A percentile compares a stretch with the other conserved stretches of the same genome.
phyloP scores from a whole-genome alignment of 1,140 invertebrate genomes.

The Nebria ingens region DNA sequence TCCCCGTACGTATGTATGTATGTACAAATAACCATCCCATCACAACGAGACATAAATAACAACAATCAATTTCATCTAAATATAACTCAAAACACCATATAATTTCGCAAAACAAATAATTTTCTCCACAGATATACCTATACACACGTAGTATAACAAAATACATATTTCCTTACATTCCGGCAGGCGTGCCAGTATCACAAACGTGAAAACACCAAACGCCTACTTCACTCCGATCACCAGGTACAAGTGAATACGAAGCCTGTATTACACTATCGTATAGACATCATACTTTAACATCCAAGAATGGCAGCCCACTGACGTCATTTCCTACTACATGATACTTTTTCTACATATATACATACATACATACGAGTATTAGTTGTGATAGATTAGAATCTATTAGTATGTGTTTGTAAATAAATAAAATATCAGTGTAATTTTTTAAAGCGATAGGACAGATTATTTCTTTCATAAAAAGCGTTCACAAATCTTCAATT shows the following conservation, averaged over 20 bases:
- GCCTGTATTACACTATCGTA: no score
- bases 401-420: no score
- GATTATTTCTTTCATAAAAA: neutral
- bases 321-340: no score
- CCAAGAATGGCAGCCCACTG: no score
- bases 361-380: no score
- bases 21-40: neutral
- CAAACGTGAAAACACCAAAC: neutral
- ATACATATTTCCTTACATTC: neutral
- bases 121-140: neutral
- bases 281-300: no score
- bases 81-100: conserved; percentile 1
- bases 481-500: neutral
- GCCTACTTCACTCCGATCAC: neutral
- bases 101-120: conserved; percentile 7
- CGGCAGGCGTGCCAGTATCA: neutral
- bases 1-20: neutral
- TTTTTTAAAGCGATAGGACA: no score
- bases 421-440: no score
- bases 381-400: no score
- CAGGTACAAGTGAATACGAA: neutral
- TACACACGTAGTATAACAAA: neutral
- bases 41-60: neutral
- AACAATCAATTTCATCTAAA: conserved; percentile 1
- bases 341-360: no score